Evolutionary conservation across 1,140 invertebrate genomes (phyloP).

Genomic region (Argopecten irradians): DNA sequence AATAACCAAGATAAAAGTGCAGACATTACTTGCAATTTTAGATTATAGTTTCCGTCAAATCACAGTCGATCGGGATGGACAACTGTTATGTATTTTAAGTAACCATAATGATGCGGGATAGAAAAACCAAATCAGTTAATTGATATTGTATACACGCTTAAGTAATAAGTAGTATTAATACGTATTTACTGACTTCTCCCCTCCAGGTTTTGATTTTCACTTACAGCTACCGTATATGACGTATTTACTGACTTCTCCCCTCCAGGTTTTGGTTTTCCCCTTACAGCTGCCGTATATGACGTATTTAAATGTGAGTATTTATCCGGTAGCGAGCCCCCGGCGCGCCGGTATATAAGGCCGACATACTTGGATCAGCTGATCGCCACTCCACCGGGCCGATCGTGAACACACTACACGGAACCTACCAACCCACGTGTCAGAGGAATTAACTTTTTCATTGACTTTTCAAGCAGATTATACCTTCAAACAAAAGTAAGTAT

Average conservation of each 20-base stretch:
- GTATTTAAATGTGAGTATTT: slow-evolving; percentile 18
- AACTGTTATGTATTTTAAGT: no score
- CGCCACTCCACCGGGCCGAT: background rate
- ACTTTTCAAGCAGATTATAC: background rate
- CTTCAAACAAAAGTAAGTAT: background rate
- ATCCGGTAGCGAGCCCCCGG: background rate
- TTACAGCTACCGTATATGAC: background rate
- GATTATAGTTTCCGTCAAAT: no score
- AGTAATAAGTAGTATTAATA: no score
- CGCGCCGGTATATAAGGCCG: background rate
- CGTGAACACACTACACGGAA: background rate
- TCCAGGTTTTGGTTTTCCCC: background rate
- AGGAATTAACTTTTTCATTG: background rate
- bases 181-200: background rate
- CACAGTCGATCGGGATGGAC: no score
- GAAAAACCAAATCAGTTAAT: no score
- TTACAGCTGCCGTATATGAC: background rate
- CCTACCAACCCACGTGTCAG: background rate
- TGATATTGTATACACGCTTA: no score
- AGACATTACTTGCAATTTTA: no score
- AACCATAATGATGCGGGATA: no score
- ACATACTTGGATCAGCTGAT: background rate
- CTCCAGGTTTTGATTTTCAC: background rate
- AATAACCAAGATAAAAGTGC: no score
- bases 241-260: background rate